Evolutionary conservation across 2,113 vertebrate species (phyloP).

Genomic region (Myanophis thanlyinensis): DNA sequence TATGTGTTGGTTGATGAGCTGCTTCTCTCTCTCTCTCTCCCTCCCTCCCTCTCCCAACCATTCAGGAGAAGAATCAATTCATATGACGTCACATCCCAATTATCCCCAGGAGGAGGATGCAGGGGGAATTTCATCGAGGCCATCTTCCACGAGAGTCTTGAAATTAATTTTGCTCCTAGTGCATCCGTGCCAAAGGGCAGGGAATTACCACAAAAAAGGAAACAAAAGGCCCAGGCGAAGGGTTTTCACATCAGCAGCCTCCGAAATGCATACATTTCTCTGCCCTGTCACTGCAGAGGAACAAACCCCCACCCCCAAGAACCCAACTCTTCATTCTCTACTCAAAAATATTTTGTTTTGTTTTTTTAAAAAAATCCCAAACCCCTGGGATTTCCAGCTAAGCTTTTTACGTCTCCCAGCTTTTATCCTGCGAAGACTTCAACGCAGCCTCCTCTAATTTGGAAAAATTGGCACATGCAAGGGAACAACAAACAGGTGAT

Average conservation of each 20-base stretch:
- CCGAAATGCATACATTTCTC: not conserved
- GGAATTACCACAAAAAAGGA: conserved; percentile 31
- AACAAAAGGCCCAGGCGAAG: conserved; percentile 43
- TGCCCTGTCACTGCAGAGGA: not conserved
- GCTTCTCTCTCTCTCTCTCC: not conserved
- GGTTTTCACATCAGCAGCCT: not conserved
- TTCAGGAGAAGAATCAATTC: conserved; percentile 34
- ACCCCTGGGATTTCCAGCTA: not conserved
- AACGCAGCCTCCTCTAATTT: not conserved
- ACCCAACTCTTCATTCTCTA: not conserved
- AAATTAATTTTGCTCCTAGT: conserved; percentile 54
- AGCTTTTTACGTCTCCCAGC: not conserved
- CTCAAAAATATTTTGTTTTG: not conserved
- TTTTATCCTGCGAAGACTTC: not conserved
- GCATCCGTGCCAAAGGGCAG: conserved; percentile 22
- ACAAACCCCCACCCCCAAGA: not conserved
- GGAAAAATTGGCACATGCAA: not conserved
- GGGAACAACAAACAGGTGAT: not conserved
- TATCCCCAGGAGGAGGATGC: conserved; percentile 49
- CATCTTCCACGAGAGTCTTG: conserved; percentile 28
- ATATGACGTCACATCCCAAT: conserved; percentile 59
- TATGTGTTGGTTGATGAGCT: not conserved
- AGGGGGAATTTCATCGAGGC: conserved; percentile 40
- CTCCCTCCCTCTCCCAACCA: conserved; percentile 35
- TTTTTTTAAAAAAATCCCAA: not conserved